A percentile compares a stretch with the other conserved stretches of the same genome.
phyloP scores from a whole-genome alignment of 1,140 invertebrate genomes.

The Onthophagus taurus region DNA sequence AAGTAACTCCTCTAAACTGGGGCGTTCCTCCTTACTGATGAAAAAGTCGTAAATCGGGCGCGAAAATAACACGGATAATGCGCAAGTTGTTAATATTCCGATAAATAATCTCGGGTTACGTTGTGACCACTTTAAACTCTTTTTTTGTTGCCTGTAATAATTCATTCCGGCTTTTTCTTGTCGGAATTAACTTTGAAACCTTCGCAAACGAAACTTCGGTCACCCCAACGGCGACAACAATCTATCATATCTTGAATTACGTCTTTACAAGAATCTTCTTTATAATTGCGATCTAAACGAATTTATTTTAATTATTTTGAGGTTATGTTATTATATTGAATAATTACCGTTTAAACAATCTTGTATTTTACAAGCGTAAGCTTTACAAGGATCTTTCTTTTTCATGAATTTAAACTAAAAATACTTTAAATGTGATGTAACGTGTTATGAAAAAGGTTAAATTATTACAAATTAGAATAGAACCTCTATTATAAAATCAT shows the following conservation, averaged over 20 bases:
- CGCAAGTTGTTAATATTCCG: constrained; percentile 37
- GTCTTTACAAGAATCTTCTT: constrained; percentile 49
- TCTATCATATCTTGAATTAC: constrained; percentile 53
- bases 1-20: constrained; percentile 17
- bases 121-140: constrained; percentile 35
- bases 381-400: constrained; percentile 62
- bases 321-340: constrained; percentile 10
- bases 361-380: constrained; percentile 64
- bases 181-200: constrained; percentile 47
- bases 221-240: constrained; percentile 53
- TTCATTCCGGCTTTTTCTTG: constrained; percentile 23
- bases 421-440: no score
- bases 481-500: no score
- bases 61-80: constrained; percentile 51
- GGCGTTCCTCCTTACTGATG: constrained; percentile 26
- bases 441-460: no score
- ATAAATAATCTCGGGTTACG: constrained; percentile 47
- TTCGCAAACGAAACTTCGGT: constrained; percentile 50
- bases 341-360: constrained; percentile 58
- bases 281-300: constrained; percentile 45
- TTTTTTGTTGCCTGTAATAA: constrained; percentile 26
- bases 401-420: constrained; percentile 29
- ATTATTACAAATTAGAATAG: no score
- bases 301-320: no score
- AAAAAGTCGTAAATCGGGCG: constrained; percentile 61